Base-by-base conservation (phyloP, 2,113 vertebrate genomes). In the Mystacornis crossleyi region DNA sequence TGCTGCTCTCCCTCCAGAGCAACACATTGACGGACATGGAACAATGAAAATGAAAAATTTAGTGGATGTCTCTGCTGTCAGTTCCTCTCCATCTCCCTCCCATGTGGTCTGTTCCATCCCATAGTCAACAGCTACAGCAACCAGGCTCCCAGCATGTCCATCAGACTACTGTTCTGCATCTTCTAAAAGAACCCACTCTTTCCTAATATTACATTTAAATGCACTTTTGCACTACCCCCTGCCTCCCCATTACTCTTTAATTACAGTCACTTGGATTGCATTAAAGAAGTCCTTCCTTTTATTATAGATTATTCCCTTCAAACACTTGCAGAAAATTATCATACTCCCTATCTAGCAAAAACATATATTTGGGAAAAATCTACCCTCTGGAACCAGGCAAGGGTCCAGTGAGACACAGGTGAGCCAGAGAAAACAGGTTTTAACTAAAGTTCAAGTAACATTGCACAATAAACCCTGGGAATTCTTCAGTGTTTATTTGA, bases 371-470 rank as follows among this genome's bases (percentile, higher is more conserved):
- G 20, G 19, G 57, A 36, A 67, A 91, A 85, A 86, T 69, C 67
- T 78, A 61, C 40, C 70, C 48, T 93, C 42, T 73, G 53, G 29
- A 91, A 66, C 9, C 11, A 81, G n/a, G 33, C 34, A 82, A 94
- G 28, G 23, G 51, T 90, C 86, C 82, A 71, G 71, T 47, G 88
- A 90, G 45, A 67, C 26, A 54, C 13, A 70, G 57, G 64, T 50
- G 82, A 72, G 33, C 18, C 20, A 80, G 28, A 73, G 29, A 89
- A 92, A 81, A 40, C 21, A 80, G 23, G 34, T 87, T 95, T 93
- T 94, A 90, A 85, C 83, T 87, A 81, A 58, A 83, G 53, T 90
- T 94, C 88, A 91, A 83, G 83, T 65, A 91, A 40, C 45, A 79
- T 12, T 65, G 42, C 29, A 83, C 57, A 66, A 75, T 53, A 89